Conservation (phyloP, 2,888 invertebrate species). For the Acheta domesticus region DNA sequence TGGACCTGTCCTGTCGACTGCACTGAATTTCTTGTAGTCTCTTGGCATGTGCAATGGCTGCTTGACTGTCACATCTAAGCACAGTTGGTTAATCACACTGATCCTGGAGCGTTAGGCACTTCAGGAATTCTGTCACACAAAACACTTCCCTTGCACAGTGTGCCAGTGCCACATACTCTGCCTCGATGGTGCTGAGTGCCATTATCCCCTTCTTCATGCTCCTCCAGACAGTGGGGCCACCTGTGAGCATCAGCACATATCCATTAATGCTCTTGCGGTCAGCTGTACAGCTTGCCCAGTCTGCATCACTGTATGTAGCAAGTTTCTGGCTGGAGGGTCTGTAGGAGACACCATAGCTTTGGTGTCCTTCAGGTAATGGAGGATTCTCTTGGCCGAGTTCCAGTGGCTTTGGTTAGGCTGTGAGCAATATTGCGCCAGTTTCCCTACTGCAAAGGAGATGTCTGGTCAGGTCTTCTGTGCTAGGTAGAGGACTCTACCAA, state of each 20-base stretch:
- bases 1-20: too few species aligned
- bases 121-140: neutral
- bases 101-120: neutral
- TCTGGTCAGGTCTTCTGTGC: neutral
- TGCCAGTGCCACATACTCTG: neutral
- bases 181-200: neutral
- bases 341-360: too few species aligned
- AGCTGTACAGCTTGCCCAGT: neutral
- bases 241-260: neutral
- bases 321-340: neutral
- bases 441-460: neutral
- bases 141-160: neutral
- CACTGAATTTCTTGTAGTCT: too few species aligned
- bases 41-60: neutral
- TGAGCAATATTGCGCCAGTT: neutral
- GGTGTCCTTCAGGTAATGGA: too few species aligned
- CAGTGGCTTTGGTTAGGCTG: neutral
- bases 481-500: neutral
- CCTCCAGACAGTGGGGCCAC: neutral
- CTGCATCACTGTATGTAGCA: neutral
- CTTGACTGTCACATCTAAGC: neutral
- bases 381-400: neutral
- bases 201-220: neutral
- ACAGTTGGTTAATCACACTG: neutral
- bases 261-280: neutral